Evolutionary conservation across 64 coral and sea anemone species (phyloP), one percentile per base, ranked within the genome.

Genomic region (Platygyra sinensis): DNA sequence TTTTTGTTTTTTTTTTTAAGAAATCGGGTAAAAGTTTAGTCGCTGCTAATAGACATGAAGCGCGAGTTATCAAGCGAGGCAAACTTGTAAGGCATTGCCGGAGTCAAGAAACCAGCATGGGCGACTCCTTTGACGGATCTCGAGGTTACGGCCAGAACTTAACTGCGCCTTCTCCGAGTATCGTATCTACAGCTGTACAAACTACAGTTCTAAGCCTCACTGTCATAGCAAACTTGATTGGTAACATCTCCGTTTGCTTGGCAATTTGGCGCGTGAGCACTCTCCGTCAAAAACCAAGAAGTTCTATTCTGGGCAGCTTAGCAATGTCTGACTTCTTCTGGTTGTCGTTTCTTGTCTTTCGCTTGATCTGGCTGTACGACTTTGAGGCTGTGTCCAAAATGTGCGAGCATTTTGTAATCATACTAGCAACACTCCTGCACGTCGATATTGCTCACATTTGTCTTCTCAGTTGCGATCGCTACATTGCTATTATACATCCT

Each of bases 401-500:
- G 32, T 88, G 76, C 65, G 19, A 52, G 8, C 55, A 88, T 4
- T 78, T 93, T 18, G 5, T 59, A 18, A 46, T 55, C 20, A 0
- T 82, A 2, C 1, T 59, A 31, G 49, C 61, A 7, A 52, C 33
- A 0, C 27, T 77, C 22, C 0, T 14, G 2, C 77, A 85, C 28
- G 27, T 92, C 15, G 74, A 12, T 30, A 22, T 93, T 30, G 49
- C 60, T 12, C 85, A 93, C 39, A 42, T 88, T 16, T 80, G 71
- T 80, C 51, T 63, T 52, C 76, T 93, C 22, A 78, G 85, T 16
- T 27, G 67, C 31, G 91, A 93, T 88, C 84, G 91, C 32, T 93
- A 93, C 24, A 86, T 76, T 15, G 90, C 90, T 2, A 51, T 92
- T 4, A 3, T 92, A 2, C 10, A 89, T 39, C 79, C 86, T 10